Base-by-base conservation (phyloP, 2,113 vertebrate species). In the Daboia siamensis region DNA sequence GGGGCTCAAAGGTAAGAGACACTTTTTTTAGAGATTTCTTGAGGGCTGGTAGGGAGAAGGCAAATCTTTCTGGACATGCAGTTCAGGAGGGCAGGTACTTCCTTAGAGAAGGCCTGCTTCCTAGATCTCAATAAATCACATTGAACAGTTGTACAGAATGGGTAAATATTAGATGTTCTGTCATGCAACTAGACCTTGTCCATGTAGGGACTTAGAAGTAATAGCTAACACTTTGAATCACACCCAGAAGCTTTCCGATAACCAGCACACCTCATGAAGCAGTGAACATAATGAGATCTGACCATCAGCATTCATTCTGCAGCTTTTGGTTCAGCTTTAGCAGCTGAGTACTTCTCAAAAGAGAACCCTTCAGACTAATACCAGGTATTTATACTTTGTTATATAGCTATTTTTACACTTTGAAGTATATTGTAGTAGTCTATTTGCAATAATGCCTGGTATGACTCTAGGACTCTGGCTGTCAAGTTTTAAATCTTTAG, bases 381-480 rank as follows among this genome's bases (percentile, higher is more conserved):
- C 74, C 74, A 44, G 17, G 33, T 44, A 44, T 44, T 69, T 69
- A 69, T 69, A 17, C 64, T 69, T 69, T 69, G n/a, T 69, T 69
- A 69, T 33, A 69, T 15, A 69, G 29, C 12, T n/a, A 69, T 69
- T 33, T 69, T 69, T 6, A 69, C 64, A 61, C 59, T 61, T 61
- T 44, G 3, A 80, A 44, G 39, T 44, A 6, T 44, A 21, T 44
- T 80, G 74, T 80, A 80, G 20, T 21, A 80, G 74, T 9, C 7
- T 80, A 21, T 80, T 44, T 39, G 74, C 33, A 80, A 80, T 80
- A 80, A 95, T 95, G 80, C 93, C 85, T 90, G 93, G 93, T 94
- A 59, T 93, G 94, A 48, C 48, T 39, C 26, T 55, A 80, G 17
- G 57, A n/a, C 20, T 52, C 55, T 56, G 23, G 20, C 26, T 23